phyloP scores from a whole-genome alignment of 2,888 invertebrate species.

The Apocheima hispidaria region DNA sequence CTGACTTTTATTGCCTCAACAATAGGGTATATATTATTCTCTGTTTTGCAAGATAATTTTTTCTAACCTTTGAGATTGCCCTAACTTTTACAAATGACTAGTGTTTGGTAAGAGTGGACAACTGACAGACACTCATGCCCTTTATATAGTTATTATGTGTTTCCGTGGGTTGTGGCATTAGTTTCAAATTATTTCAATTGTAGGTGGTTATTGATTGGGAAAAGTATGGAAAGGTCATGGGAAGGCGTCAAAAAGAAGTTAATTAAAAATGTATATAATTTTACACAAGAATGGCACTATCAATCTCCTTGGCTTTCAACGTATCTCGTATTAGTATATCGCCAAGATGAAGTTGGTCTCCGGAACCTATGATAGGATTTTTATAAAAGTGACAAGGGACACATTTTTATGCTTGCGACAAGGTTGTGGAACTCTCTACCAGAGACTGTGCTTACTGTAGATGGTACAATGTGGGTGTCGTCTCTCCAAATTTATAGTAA shows the following conservation, averaged over 20 bases:
- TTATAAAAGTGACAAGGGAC: too few relatives aligned
- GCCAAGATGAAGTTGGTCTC: too few relatives aligned
- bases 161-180: slow-evolving; percentile 14
- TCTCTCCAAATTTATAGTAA: too few relatives aligned
- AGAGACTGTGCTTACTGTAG: too few relatives aligned
- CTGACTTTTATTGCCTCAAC: slow-evolving; percentile 40
- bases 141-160: slow-evolving; percentile 29
- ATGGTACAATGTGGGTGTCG: too few relatives aligned
- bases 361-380: too few relatives aligned
- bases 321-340: too few relatives aligned
- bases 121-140: slow-evolving; percentile 31
- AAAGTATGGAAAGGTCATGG: slow-evolving; percentile 15
- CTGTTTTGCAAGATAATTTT: slow-evolving; percentile 44
- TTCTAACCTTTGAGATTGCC: slow-evolving; percentile 45
- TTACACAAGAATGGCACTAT: too few relatives aligned
- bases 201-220: slow-evolving; percentile 20
- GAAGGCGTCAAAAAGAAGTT: not conserved
- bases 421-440: too few relatives aligned
- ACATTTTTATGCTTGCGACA: too few relatives aligned
- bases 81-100: slow-evolving; percentile 32
- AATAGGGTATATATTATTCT: slow-evolving; percentile 42
- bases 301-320: too few relatives aligned
- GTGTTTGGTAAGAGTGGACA: slow-evolving; percentile 38
- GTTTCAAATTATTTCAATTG: slow-evolving; percentile 14
- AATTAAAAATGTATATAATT: not conserved